Evolutionary conservation across 1,140 invertebrate species (phyloP), one percentile per base, ranked within the genome.

Genomic region (Whitmania pigra): DNA sequence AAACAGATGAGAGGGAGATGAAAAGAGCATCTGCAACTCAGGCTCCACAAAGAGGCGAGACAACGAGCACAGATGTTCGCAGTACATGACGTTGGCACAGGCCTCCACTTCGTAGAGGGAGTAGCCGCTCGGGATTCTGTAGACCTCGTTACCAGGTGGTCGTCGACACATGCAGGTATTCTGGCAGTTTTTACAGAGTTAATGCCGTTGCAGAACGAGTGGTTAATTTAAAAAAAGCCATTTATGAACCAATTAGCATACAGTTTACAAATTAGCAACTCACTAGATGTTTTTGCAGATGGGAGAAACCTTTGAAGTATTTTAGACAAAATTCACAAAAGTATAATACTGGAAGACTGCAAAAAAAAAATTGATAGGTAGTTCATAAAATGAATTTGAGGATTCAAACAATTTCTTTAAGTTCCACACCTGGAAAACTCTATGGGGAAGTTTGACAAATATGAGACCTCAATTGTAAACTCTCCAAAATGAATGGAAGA

Each of bases 281-380:
- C n/a, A 70, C 69, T 49, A 53, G 43, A 49, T 70, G 69, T 53
- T 27, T 25, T 70, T 70, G 18, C 53, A 70, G n/a, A 53, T 9
- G 17, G 53, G 22, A 49, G 17, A 53, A 25, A 70, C 43, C 53
- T 29, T 70, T 70, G 22, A 70, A 49, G 53, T 70, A 70, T 54
- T 53, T 70, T 53, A 70, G 43, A 53, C 69, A 70, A 54, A 70
- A 70, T 54, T 70, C 69, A 70, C 69, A 70, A 25, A 70, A 27
- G 53, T 53, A 70, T 25, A 70, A 31, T 53, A 49, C 49, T 53
- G 69, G 69, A 49, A 70, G 43, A 20, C 69, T 70, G 49, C 29
- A 25, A 70, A 40, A 53, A 4, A 68, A 68, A 63, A 63, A 18
- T 63, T 11, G 22, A n/a, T 25, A 49, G 13, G 43, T 15, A 1